These are phyloP conservation scores for Dryocosmus kuriphilus DNA, from an alignment of 2,888 invertebrate species.

Conservation along the genomic window DNA sequence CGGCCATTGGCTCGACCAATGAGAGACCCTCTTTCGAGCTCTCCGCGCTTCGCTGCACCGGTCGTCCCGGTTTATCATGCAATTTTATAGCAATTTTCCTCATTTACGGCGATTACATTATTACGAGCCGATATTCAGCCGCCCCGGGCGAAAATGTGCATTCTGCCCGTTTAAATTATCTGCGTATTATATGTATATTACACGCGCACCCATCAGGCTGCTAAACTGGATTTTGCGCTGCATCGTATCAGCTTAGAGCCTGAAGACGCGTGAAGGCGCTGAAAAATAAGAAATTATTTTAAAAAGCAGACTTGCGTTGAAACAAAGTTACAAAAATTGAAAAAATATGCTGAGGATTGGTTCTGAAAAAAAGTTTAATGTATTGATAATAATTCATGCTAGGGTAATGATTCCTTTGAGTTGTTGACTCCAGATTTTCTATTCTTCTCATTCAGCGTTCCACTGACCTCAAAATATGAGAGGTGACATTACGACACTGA, in stretches of 20 bases:
- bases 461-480: too few relatives aligned
- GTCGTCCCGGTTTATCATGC: slow-evolving; percentile 69
- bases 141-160: slow-evolving; percentile 60
- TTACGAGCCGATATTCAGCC: slow-evolving; percentile 63
- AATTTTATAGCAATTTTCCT: slow-evolving; percentile 77
- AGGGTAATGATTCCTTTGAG: too few relatives aligned
- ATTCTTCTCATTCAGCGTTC: too few relatives aligned
- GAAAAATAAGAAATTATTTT: slow-evolving; percentile 6
- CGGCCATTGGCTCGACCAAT: slow-evolving; percentile 65
- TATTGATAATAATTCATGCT: too few relatives aligned
- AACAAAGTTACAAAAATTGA: background rate
- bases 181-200: slow-evolving; percentile 35
- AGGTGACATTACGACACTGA: too few relatives aligned
- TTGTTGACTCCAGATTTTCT: too few relatives aligned
- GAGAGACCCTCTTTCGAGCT: slow-evolving; percentile 46
- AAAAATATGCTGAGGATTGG: background rate
- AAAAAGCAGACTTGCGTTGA: slow-evolving; percentile 2
- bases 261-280: background rate
- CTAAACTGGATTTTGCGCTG: slow-evolving; percentile 6
- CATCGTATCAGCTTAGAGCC: background rate
- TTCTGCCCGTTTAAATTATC: slow-evolving; percentile 40
- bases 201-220: slow-evolving; percentile 40
- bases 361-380: background rate
- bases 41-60: slow-evolving; percentile 51
- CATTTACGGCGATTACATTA: slow-evolving; percentile 73